Evolutionary conservation across 2,888 invertebrate genomes (phyloP).

Genomic region (Neocrepidodera transversa): DNA sequence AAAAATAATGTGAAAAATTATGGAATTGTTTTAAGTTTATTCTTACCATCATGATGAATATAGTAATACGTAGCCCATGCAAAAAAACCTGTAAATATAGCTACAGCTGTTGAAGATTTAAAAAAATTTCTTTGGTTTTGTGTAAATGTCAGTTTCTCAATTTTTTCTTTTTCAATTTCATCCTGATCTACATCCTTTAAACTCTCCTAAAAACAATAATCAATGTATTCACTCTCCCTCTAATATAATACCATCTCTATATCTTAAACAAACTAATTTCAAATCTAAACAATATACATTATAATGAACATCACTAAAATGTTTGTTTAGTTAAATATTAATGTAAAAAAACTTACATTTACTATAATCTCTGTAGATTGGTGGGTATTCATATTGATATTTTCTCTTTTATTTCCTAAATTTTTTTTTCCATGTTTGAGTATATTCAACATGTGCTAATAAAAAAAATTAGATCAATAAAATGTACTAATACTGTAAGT

Average conservation of each 20-base stretch:
- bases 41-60: conserved; percentile 39
- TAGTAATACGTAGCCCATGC: conserved; percentile 50
- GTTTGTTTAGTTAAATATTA: no score
- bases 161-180: background rate
- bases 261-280: no score
- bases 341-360: background rate
- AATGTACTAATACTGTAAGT: no score
- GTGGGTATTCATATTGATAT: background rate
- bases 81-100: conserved; percentile 45
- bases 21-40: background rate
- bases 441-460: no score
- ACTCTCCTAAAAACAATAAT: background rate
- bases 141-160: background rate
- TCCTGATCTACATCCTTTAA: background rate
- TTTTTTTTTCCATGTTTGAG: background rate
- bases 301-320: no score
- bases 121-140: background rate
- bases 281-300: no score
- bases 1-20: conserved; percentile 4
- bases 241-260: no score
- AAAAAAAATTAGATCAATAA: no score
- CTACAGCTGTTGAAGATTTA: background rate
- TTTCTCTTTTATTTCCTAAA: background rate
- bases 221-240: no score
- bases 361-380: background rate